Evolutionary conservation across 2,113 vertebrate species (phyloP), one percentile per base, ranked within the genome.

Genomic region (Anoura caudifer): DNA sequence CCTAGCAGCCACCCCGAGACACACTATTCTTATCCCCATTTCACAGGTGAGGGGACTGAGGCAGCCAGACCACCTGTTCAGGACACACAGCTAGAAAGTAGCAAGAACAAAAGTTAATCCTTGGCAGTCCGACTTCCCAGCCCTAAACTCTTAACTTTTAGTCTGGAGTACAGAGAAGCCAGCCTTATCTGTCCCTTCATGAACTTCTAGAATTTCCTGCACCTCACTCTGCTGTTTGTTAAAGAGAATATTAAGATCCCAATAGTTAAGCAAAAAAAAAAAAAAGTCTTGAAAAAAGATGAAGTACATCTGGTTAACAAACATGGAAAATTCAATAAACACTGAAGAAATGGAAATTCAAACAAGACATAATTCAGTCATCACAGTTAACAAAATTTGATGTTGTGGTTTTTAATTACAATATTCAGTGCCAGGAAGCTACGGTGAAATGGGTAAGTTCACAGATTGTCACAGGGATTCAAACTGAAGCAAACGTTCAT

Each of bases 361-460:
- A 98, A 93, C 65, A 92, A 96, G 91, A 96, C 76, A 96, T 67
- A 95, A 90, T 96, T 94, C 83, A 94, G 92, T 81, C 96, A 95
- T 91, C 59, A 70, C 9, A 91, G 90, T 76, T 95, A 96, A 67
- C 72, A 92, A 97, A 96, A 85, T 87, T 61, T 93, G 90, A 91
- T 93, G 80, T 47, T 97, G 86, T 59, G 54, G 47, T 41, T 96
- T 95, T 95, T 97, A 97, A 96, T 96, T 92, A 94, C 12, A 96
- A 96, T 91, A 94, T 82, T 94, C 91, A 90, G 77, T 59, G 56
- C 86, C 76, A 94, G 88, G 79, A 96, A 87, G 73, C 79, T 69
- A 85, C 22, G 61, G 61, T 92, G 89, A 94, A 91, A 96, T 73
- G 81, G 73, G 65, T 75, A 82, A 90, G 73, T 72, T 96, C 67